Conservation (phyloP, 92 coral and sea anemone genomes). For the Ricordea florida region DNA sequence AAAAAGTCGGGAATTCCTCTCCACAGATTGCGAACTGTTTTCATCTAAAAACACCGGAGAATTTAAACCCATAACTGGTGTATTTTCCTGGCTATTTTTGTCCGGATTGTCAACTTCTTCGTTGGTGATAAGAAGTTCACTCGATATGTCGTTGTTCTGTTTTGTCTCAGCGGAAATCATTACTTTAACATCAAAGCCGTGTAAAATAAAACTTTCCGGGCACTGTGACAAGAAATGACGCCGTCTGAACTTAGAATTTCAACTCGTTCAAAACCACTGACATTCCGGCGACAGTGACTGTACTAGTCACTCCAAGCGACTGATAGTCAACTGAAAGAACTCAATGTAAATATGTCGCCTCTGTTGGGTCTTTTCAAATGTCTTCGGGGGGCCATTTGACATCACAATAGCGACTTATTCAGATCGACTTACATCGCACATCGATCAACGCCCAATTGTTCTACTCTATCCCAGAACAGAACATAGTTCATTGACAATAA, state of each 20-base stretch:
- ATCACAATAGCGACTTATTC: constrained; percentile 13
- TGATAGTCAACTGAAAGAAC: neutral
- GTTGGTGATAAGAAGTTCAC: constrained; percentile 5
- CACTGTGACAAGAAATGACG: neutral
- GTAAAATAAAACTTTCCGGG: neutral
- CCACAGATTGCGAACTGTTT: neutral
- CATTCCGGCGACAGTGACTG: neutral
- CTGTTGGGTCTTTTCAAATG: neutral
- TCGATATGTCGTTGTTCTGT: neutral
- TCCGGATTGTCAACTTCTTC: neutral
- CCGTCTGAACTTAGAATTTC: neutral
- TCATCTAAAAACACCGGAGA: constrained; percentile 17
- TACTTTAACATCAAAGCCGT: neutral
- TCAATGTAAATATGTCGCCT: constrained; percentile 6
- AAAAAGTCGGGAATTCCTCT: neutral
- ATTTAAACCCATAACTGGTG: constrained; percentile 5
- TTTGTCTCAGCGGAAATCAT: neutral
- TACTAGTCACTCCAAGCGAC: neutral
- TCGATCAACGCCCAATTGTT: constrained; percentile 31
- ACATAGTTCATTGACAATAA: no score
- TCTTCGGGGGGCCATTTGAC: constrained; percentile 10
- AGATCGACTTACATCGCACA: constrained; percentile 34
- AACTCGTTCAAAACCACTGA: neutral
- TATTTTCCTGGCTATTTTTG: constrained; percentile 3
- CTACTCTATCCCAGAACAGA: no score